These are phyloP conservation scores for Abramis brama DNA, from an alignment of 2,113 vertebrate genomes.

Conservation along the genomic window DNA sequence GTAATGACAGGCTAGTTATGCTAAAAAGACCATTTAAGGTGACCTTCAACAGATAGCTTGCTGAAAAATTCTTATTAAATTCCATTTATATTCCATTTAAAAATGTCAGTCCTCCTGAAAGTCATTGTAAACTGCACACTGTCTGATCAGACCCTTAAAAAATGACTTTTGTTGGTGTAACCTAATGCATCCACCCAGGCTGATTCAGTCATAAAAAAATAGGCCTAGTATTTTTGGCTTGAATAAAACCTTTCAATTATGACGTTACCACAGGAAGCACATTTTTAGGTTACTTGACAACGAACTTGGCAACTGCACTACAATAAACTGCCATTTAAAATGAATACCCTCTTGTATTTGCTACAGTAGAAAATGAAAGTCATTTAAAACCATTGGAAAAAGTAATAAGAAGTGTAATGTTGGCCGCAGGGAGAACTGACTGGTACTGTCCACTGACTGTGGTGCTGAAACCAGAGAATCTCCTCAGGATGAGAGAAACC, in stretches of 20 bases:
- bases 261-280: background rate
- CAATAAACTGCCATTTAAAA: background rate
- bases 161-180: background rate
- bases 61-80: background rate
- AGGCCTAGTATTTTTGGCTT: background rate
- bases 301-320: background rate
- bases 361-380: constrained; percentile 2
- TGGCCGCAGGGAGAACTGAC: background rate
- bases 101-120: background rate
- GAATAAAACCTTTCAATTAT: background rate
- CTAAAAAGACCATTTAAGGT: background rate
- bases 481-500: background rate
- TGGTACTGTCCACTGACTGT: constrained; percentile 40
- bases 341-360: background rate
- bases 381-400: background rate
- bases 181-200: background rate
- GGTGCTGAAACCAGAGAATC: constrained; percentile 42
- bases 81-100: background rate
- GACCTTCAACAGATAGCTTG: background rate
- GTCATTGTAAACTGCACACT: background rate
- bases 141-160: background rate
- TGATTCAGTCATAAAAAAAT: background rate
- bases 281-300: background rate
- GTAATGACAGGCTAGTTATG: background rate
- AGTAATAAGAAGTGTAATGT: background rate